Base-by-base conservation (phyloP, 2,797 vertebrate species). In the Anguilla marmorata region DNA sequence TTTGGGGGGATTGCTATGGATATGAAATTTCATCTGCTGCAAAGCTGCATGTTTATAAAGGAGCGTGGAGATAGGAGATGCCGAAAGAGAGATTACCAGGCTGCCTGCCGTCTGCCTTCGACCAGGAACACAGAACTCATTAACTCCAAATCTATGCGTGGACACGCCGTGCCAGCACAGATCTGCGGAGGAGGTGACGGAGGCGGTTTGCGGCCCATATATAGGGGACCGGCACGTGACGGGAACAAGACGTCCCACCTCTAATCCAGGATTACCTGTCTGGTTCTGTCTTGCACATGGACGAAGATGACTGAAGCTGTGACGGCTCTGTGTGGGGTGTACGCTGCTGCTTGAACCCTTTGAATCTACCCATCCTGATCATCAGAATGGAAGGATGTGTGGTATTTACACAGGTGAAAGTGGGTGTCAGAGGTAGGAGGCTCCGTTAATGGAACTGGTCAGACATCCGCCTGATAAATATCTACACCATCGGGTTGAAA, bases 61-160 rank as follows among this genome's bases (percentile, higher is more conserved):
- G 87, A 90, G 92, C 88, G 90, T 87, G 69, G 90, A 87, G 84
- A 89, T 69, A 58, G 86, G 72, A 80, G 86, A 87, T 80, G 30
- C 84, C 19, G 87, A 92, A 87, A 0, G 60, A 84, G 85, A 91
- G 90, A 90, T 93, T 91, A 90, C 87, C 88, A 88, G 88, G 82
- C 91, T 90, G 86, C 87, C 37, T 83, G 56, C 0, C 79, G 89
- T 87, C 86, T 85, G 21, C 88, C 88, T 93, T 95, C 94, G 95
- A 94, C 95, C 94, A 92, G 94, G 93, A 94, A 94, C 95, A 93
- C 27, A 89, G 92, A 93, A 93, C 93, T 95, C 93, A 94, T 95
- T 96, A 95, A 93, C 91, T 92, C 19, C 30, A 89, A 86, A 91
- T 93, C 91, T 95, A 95, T 95, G 94, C 94, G 82, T 89, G 90